Base-by-base conservation (phyloP, 2,113 vertebrate genomes). In the Campylomormyrus tamandua region DNA sequence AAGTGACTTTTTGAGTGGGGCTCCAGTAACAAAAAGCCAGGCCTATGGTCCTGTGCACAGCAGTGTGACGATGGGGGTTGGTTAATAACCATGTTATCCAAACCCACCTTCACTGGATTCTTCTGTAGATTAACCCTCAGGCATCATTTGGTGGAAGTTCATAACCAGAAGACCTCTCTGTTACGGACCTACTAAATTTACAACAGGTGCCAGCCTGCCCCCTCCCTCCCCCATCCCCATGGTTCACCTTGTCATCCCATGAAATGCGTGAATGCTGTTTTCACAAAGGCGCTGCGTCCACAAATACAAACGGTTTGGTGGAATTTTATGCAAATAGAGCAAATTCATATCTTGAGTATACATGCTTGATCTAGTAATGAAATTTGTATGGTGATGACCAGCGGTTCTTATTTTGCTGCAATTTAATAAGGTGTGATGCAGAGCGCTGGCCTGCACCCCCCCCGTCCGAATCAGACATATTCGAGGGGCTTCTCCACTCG, bases 361-460 rank as follows among this genome's bases (percentile, higher is more conserved):
- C 56, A 66, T 24, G 21, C 21, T 66, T 88, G 56, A 66, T 66
- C 24, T 62, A 66, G 62, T 53, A 88, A 46, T 88, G 42, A 42
- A 80, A 80, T 80, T 80, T 80, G 74, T 42, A 80, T 80, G 35
- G 74, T 80, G 74, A 80, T 80, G 74, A 80, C 74, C 74, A 80
- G 31, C 35, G 35, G 74, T 80, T 80, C 42, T 42, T 80, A 21
- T 42, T 80, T 42, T 42, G 74, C 15, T 19, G 35, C 15, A 80
- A 80, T 80, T 80, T 80, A 80, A 80, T 80, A 80, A 80, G 74
- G 74, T 42, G 74, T 21, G 74, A 42, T 80, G 31, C 35, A 80
- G 66, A 35, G 66, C 27, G 31, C 74, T 80, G 15, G 74, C 35
- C 74, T 35, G 74, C 15, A 39, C 5, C 74, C 70, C 31, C 70